Base-by-base conservation (phyloP, 1,140 invertebrate genomes). In the Drepana arcuata region DNA sequence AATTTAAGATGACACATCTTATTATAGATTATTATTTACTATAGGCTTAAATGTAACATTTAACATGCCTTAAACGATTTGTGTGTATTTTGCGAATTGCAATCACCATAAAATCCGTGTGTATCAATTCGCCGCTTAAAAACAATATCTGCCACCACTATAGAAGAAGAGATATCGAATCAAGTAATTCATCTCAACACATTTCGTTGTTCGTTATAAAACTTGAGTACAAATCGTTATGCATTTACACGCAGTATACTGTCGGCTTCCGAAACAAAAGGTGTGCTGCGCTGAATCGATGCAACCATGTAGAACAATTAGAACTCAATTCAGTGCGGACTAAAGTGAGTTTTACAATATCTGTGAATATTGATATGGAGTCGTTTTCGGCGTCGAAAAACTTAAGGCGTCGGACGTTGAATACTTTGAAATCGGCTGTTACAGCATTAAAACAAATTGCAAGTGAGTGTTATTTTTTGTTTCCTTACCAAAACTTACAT, bases 161-260 rank as follows among this genome's bases (percentile, higher is more conserved):
- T n/a, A n/a, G n/a, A n/a, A n/a, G n/a, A n/a, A n/a, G n/a, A n/a
- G n/a, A n/a, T n/a, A n/a, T n/a, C n/a, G n/a, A n/a, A n/a, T n/a
- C 18, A 21, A 41, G 9, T 34, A 37, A 34, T 45, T 34, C 41
- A 34, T 31, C 75, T 77, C 72, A 34, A 71, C 38, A 18, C 41
- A 41, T 55, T 60, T 35, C 35, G n/a, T 36, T 68, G 46, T 73
- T 40, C 53, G 38, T 38, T 57, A 54, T 61, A 61, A 65, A 57
- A n/a, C n/a, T n/a, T n/a, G 55, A 42, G 33, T 62, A 56, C 47
- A 58, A 55, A 61, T 59, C 55, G 52, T 48, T 73, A 69, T 75
- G 69, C 71, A 73, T 68, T 64, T 70, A 70, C 63, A 36, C 51
- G 52, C 69, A 80, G 75, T 80, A 52, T 68, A 67, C 70, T 73